Conservation (phyloP, 35 echinoderm and acorn worm genomes). For the Hemicentrotus pulcherrimus region DNA sequence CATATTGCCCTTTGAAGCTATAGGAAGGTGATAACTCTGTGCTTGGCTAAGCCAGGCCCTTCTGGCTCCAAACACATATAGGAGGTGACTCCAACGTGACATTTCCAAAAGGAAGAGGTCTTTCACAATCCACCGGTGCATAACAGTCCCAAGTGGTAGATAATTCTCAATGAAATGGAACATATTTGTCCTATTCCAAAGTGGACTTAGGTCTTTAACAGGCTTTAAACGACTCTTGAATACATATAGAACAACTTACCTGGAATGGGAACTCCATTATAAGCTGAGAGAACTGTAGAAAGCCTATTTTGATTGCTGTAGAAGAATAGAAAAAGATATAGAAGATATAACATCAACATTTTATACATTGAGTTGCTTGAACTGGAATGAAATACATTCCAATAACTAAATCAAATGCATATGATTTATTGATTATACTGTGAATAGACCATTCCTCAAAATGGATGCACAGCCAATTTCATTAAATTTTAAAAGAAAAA, state of each 20-base stretch:
- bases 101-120: too few species aligned
- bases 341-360: not conserved
- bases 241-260: conserved; percentile 59
- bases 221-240: too few species aligned
- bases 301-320: conserved; percentile 87
- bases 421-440: not conserved
- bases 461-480: not conserved
- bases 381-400: not conserved
- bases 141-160: not conserved
- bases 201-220: too few species aligned
- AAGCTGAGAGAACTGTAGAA: conserved; percentile 82
- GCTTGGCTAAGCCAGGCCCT: too few species aligned
- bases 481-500: not conserved
- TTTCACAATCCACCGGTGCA: too few species aligned
- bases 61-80: too few species aligned
- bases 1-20: too few species aligned
- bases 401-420: too few species aligned
- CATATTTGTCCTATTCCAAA: not conserved
- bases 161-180: not conserved
- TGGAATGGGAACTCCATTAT: conserved; percentile 83
- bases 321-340: conserved; percentile 20
- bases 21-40: too few species aligned
- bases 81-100: too few species aligned
- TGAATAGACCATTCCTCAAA: not conserved
- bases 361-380: not conserved